Percentiles rank a stretch among this genome's conserved stretches.
phyloP scores from a whole-genome alignment of 2,888 invertebrate species.

The Chloromyia formosa region DNA sequence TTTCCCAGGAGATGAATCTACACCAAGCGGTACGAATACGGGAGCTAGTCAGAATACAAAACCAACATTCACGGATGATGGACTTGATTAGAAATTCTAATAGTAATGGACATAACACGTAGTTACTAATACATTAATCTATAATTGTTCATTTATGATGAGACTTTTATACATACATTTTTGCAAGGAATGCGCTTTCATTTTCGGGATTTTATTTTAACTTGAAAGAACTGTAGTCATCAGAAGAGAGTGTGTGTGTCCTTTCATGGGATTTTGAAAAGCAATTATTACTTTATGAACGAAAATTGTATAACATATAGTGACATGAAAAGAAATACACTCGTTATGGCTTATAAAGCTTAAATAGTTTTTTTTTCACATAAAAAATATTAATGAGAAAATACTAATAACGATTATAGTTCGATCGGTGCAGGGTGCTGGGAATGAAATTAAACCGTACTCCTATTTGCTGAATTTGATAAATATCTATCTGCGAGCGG shows the following conservation, averaged over 20 bases:
- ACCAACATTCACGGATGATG: slow-evolving; percentile 70
- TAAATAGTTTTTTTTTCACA: background rate
- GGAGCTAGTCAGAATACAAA: slow-evolving; percentile 59
- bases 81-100: slow-evolving; percentile 68
- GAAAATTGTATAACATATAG: slow-evolving; percentile 26
- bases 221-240: slow-evolving; percentile 11
- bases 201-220: slow-evolving; percentile 5
- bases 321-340: slow-evolving; percentile 26
- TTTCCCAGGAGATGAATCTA: slow-evolving; percentile 55
- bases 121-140: slow-evolving; percentile 17
- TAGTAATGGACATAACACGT: background rate
- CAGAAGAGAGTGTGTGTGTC: slow-evolving; percentile 5
- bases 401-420: too few relatives aligned
- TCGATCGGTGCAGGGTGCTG: too few relatives aligned
- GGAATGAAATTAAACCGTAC: too few relatives aligned
- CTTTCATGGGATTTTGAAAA: background rate
- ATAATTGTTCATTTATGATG: slow-evolving; percentile 12
- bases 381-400: too few relatives aligned
- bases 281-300: slow-evolving; percentile 1
- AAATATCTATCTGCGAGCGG: too few relatives aligned
- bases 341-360: slow-evolving; percentile 16
- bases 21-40: slow-evolving; percentile 45
- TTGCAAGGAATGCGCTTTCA: slow-evolving; percentile 24
- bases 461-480: too few relatives aligned
- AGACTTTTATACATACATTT: slow-evolving; percentile 34